Evolutionary conservation across 2,797 vertebrate species (phyloP).

Genomic region (Pyrocephalus nanus): DNA sequence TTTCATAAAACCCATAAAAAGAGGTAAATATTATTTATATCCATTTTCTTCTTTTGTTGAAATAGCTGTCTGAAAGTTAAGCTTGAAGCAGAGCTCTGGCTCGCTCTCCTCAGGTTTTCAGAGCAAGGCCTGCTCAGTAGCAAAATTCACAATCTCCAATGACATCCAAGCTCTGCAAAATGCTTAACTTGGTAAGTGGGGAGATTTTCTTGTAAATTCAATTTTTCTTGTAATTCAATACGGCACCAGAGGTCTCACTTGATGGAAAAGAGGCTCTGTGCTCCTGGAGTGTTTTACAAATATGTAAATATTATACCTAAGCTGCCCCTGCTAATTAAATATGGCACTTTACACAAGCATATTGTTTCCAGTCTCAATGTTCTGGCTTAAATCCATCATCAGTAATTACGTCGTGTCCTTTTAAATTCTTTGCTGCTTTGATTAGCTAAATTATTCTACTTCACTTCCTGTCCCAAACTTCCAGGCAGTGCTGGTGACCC

Average conservation of each 20-base stretch:
- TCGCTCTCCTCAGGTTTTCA: not conserved
- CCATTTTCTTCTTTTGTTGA: not conserved
- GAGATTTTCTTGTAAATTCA: conserved; percentile 48
- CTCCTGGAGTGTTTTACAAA: conserved; percentile 61
- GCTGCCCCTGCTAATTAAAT: conserved; percentile 59
- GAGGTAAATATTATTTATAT: not conserved
- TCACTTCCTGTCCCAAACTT: conserved; percentile 21
- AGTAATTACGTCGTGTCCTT: conserved; percentile 37
- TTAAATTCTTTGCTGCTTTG: conserved; percentile 43
- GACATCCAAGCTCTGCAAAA: not conserved
- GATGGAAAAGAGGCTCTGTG: conserved; percentile 47
- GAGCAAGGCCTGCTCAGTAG: not conserved
- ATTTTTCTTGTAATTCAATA: conserved; percentile 52
- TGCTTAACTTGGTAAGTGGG: conserved; percentile 26
- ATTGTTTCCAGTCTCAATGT: conserved; percentile 48
- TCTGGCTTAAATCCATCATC: conserved; percentile 64
- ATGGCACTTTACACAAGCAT: conserved; percentile 50
- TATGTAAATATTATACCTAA: conserved; percentile 64
- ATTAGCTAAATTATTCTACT: conserved; percentile 32
- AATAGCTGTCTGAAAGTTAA: not conserved
- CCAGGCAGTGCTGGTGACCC: not conserved
- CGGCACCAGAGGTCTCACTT: conserved; percentile 24
- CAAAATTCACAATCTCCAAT: not conserved
- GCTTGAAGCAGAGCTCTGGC: not conserved
- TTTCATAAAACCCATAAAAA: not conserved